Evolutionary conservation across 2,113 vertebrate species (phyloP).

Genomic region (Oncorhynchus keta): DNA sequence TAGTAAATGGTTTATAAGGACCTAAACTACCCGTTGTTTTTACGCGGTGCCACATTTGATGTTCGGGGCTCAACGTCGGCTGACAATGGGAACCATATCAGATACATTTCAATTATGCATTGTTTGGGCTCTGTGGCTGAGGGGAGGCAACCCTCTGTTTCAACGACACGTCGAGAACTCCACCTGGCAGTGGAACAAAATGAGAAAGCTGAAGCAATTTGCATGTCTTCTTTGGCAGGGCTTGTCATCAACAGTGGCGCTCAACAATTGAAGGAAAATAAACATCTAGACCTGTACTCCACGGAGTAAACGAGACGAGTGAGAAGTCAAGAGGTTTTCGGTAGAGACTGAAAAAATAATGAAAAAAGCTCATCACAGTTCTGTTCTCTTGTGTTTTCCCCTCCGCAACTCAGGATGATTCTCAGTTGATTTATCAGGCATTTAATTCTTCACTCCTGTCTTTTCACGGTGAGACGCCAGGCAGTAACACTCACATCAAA

Average conservation of each 20-base stretch:
- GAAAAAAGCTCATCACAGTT: slow-evolving; percentile 11
- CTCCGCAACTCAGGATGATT: slow-evolving; percentile 6
- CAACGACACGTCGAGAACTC: slow-evolving; percentile 56
- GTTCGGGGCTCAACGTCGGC: slow-evolving; percentile 20
- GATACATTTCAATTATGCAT: slow-evolving; percentile 54
- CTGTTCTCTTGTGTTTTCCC: no score
- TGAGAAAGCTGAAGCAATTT: slow-evolving; percentile 54
- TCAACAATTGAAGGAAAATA: slow-evolving; percentile 64
- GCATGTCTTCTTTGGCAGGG: slow-evolving; percentile 44
- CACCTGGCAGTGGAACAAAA: slow-evolving; percentile 59
- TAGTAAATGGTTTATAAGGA: no score
- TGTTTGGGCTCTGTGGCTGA: slow-evolving; percentile 47
- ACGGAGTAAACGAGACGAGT: slow-evolving; percentile 46
- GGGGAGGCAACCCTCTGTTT: slow-evolving; percentile 25
- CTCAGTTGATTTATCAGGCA: slow-evolving; percentile 31
- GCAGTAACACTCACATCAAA: slow-evolving; percentile 4
- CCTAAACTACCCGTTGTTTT: no score
- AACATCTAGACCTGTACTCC: slow-evolving; percentile 52
- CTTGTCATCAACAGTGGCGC: slow-evolving; percentile 56
- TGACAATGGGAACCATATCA: slow-evolving; percentile 54
- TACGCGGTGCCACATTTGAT: slow-evolving; percentile 17
- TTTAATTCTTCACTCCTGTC: slow-evolving; percentile 25
- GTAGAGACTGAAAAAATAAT: neutral
- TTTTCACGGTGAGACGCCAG: slow-evolving; percentile 24
- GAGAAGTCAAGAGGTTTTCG: slow-evolving; percentile 45